Base-by-base conservation (phyloP, 2,113 vertebrate species). In the Leptobrachium leishanense region DNA sequence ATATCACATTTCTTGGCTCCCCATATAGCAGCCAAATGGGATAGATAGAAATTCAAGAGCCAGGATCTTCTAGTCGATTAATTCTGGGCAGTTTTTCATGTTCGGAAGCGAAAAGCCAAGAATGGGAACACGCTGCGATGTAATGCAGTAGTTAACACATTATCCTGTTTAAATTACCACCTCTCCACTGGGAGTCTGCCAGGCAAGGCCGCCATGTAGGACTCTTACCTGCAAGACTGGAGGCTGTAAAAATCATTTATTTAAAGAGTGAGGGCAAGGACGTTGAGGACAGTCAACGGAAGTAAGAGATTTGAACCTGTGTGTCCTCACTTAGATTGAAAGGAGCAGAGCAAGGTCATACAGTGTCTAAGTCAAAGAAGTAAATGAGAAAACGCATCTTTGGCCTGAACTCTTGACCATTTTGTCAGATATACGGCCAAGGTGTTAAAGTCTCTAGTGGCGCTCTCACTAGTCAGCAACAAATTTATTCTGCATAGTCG, bases 111-210 rank as follows among this genome's bases (percentile, higher is more conserved):
- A 12, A 72, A 75, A 65, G 66, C 59, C 43, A 75, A 81, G 65
- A 50, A 81, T 80, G 64, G 76, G 83, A 76, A 68, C 40, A 42
- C 78, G 50, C 39, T 54, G 84, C 76, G 75, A 44, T 57, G 79
- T 84, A 79, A 86, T 81, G 82, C 64, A 39, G 4, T 12, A 6
- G 53, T 69, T 84, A 83, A 73, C 6, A 0, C 62, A 15, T 75
- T 81, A 73, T 15, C 74, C 65, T 12, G 81, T 82, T 82, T 64
- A 50, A 71, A 64, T 81, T 79, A 69, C 55, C 81, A 53, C 54
- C 67, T 77, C 44, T 71, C 55, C 77, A 67, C 43, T 46, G 67
- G 73, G 77, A 84, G 54, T 15, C 54, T 43, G 12, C 40, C 82
- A 67, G 55, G 41, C 0, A 0, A 40, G 1, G 72, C 74, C 84